Evolutionary conservation across 1,140 invertebrate genomes (phyloP), one percentile per base, ranked within the genome.

Genomic region (Eurosta solidaginis): DNA sequence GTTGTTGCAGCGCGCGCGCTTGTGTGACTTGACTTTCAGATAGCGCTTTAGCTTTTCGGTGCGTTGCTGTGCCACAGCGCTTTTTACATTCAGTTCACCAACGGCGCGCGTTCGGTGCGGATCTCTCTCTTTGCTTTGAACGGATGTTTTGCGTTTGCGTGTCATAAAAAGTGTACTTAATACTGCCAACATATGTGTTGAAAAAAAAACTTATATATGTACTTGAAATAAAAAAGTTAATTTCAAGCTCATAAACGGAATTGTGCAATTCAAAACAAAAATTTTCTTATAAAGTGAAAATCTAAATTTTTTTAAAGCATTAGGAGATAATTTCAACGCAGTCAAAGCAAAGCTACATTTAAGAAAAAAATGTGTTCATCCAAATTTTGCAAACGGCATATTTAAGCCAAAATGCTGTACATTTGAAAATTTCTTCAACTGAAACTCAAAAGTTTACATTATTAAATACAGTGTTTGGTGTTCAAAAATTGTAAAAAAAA

Each of bases 61-160:
- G 59, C 59, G 59, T 68, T 20, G 17, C 29, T 17, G 49, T 29
- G 49, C 42, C 73, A 45, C 42, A 1, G 44, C 25, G 73, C 73
- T 74, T 74, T 74, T 40, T 44, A 44, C 4, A 47, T 52, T 76
- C 75, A 76, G 75, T 76, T 76, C 25, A 47, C 45, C 33, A 50
- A 54, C 47, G 29, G 75, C 75, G 75, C 75, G 75, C 75, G 75
- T 76, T 33, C 75, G 49, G 75, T 76, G 45, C 50, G 33, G 75
- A 76, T 50, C 75, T 76, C 75, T 40, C n/a, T 25, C 75, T 74
- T 74, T 74, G 44, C 73, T 44, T 74, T 74, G 73, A 44, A 47
- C 73, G 40, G 40, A 47, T 22, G 73, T 74, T 7, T 25, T 25
- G 52, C 52, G 22, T 25, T 74, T 74, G 73, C 44, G 73, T 74